Base-by-base conservation (phyloP, 1,140 invertebrate species). In the Conopomorpha cramerella region DNA sequence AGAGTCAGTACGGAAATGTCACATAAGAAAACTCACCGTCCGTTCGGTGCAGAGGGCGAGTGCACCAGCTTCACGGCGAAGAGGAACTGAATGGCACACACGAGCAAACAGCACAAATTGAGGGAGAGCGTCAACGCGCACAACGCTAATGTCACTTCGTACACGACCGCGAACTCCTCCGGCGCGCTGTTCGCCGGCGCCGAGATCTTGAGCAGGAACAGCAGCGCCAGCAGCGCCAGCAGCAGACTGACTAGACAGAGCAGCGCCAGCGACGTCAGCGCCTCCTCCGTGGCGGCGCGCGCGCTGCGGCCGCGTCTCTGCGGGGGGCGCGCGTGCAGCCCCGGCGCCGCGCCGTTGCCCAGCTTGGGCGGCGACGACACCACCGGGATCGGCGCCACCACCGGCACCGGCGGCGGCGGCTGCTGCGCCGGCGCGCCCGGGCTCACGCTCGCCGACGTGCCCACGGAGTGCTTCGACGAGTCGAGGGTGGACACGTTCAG, bases 31-130 rank as follows among this genome's bases (percentile, higher is more conserved):
- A 65, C 72, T 66, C 51, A 77, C 74, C 74, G 62, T 58, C 72
- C 76, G 52, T 65, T 82, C 68, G 67, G 84, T 59, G 76, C 85
- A 65, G 57, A 80, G 10, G 81, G 86, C 17, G 89, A 88, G 50
- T 91, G 88, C 42, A 92, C 85, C 52, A 96, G 83, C 80, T 95
- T 95, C 36, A 95, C 89, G 15, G 92, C 90, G 66, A 95, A 95
- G 48, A 95, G 84, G 79, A 94, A 95, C 79, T 96, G 93, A 52
- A 95, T 93, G 41, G 91, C 89, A 81, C 93, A 96, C 38, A 96
- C 92, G 41, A 96, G 84, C 25, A 95, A 80, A 63, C 92, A 95
- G 77, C 92, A 94, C 11, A 95, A 81, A 70, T 95, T 92, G 16
- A 95, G 73, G 0, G 90, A 92, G 14, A 95, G 76, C 14, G 92